Base-by-base conservation (phyloP, 2,113 vertebrate genomes). In the Diphyllodes magnificus region DNA sequence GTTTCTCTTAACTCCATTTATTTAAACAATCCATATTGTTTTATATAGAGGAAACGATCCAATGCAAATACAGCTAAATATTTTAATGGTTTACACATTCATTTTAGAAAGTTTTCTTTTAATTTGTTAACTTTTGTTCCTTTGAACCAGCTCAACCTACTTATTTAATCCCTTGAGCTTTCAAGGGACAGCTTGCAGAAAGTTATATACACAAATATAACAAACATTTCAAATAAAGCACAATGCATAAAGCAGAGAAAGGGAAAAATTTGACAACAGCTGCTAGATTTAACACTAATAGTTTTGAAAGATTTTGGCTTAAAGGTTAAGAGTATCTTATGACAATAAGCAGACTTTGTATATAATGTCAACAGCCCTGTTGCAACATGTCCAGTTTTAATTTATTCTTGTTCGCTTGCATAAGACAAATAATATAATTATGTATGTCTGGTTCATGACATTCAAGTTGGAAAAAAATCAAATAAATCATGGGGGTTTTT, bases 241-340 rank as follows among this genome's bases (percentile, higher is more conserved):
- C 94, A 97, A 97, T 96, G 98, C 96, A 96, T 97, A 96, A 98
- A 97, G 89, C 98, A 98, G 97, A 97, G 97, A 97, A 96, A 97
- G 96, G 95, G 97, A 96, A 97, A 97, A 97, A 88, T 94, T 89
- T 97, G 97, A 98, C 96, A 98, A 97, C 97, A 98, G 97, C 97
- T 98, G 98, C 93, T 97, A 96, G 97, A 97, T 98, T 98, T 98
- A 98, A 98, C 97, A 96, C 97, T 98, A 98, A 98, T 97, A 98
- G 98, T 97, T 98, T 98, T 98, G 98, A 98, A 98, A 98, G 97
- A 98, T 98, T 98, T 97, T 98, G 98, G 98, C 98, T 98, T 96
- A 97, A 97, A 98, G 97, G 97, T 98, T 98, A 98, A 98, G 98
- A 98, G 98, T 98, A 97, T 98, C 98, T 98, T 97, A 97, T 98